These are phyloP conservation scores for Oenanthe melanoleuca DNA, from an alignment of 2,113 vertebrate species.

Conservation along the genomic window DNA sequence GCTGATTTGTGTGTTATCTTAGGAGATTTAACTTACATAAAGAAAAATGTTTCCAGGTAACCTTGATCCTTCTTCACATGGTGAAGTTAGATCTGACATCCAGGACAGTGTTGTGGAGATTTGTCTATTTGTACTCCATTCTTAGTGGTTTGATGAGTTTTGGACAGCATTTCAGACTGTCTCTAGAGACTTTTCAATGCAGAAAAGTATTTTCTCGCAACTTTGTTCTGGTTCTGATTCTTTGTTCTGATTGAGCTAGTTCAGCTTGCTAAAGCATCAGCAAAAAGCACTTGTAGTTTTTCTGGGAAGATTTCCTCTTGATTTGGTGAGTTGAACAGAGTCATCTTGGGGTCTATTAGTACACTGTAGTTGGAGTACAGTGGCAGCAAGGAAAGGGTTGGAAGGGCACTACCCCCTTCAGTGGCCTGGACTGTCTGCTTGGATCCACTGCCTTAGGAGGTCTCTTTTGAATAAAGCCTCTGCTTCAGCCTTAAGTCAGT, in stretches of 20 bases:
- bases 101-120: not conserved
- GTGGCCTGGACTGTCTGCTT: not conserved
- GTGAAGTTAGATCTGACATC: not conserved
- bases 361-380: not conserved
- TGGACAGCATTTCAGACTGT: not conserved
- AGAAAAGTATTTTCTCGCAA: not conserved
- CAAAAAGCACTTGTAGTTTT: not conserved
- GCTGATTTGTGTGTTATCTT: not conserved
- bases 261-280: constrained; percentile 5
- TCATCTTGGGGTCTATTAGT: not conserved
- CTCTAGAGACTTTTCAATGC: not conserved
- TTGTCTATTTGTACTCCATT: not conserved
- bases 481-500: not conserved
- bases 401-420: not conserved
- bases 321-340: not conserved
- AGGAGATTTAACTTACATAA: not conserved
- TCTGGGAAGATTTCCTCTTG: not conserved
- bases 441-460: not conserved
- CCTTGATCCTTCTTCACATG: not conserved
- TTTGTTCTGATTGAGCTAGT: not conserved
- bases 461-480: not conserved
- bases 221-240: not conserved
- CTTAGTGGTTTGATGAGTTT: not conserved
- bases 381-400: not conserved
- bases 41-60: not conserved